Evolutionary conservation across 1,140 invertebrate genomes (phyloP), one percentile per base, ranked within the genome.

Genomic region (Zaprionus africanus): DNA sequence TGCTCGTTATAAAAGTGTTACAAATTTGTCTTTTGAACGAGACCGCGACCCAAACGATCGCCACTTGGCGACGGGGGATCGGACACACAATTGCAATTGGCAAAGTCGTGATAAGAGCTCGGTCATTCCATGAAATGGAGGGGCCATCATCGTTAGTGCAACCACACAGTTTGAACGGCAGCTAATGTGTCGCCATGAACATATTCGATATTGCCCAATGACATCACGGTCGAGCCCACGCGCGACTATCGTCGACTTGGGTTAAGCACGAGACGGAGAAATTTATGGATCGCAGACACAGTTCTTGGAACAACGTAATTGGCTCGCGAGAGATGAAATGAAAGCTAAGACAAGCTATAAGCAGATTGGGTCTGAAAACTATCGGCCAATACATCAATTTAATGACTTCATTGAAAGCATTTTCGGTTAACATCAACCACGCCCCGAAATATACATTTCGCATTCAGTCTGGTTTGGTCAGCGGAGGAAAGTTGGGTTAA

Each of bases 401-500:
- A 88, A 87, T 87, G 83, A 83, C 83, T 87, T 87, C 85, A 87
- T 87, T 87, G 84, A 87, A 83, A 83, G 83, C 80, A 71, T 64
- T 88, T 72, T 78, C 57, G 84, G 63, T 65, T 71, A 77, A 68
- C 74, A 63, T 72, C 43, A 49, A 65, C 68, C 74, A 79, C 74
- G 70, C 62, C 77, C 73, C 38, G 17, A 60, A 72, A 76, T 60
- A 71, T 65, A 49, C 7, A 26, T 49, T 63, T 58, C 36, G 51
- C 12, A 41, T 70, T 51, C 51, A 68, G 46, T 61, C 58, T 26
- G 15, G 11, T 54, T 54, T n/a, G 17, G 1, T 15, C 15, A 57
- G 28, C 4, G 15, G 15, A 26, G n/a, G 19, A 61, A 17, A 13
- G 31, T 51, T 49, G 46, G 13, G 9, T 7, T 64, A 15, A 22